A percentile compares a stretch with the other conserved stretches of the same genome.
Conservation (phyloP, 2,888 invertebrate genomes). For the Scelioninae gen. 2 region DNA sequence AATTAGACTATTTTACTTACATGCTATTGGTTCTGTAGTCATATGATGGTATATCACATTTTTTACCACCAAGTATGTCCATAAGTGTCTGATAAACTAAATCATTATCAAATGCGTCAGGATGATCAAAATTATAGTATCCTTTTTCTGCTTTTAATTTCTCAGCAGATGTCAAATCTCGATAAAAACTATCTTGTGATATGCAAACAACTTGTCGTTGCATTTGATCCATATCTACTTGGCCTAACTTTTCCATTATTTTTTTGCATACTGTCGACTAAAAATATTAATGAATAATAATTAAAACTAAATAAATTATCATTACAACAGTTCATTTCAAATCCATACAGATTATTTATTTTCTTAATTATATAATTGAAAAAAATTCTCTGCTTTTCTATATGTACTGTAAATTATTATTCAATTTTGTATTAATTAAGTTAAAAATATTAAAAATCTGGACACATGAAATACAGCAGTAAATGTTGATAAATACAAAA, state of each 20-base stretch:
- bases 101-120: constrained; percentile 96
- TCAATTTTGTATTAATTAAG: too few species aligned
- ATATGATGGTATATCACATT: constrained; percentile 93
- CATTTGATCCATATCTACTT: constrained; percentile 91
- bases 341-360: too few species aligned
- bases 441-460: too few species aligned
- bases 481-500: too few species aligned
- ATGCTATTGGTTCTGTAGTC: constrained; percentile 94
- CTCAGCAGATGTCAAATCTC: constrained; percentile 88
- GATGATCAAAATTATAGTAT: constrained; percentile 98
- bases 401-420: too few species aligned
- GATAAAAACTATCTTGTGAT: constrained; percentile 98
- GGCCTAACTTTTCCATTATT: constrained; percentile 97
- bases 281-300: constrained; percentile 55
- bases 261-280: constrained; percentile 99
- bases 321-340: neutral
- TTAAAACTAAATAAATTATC: neutral
- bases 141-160: constrained; percentile 90
- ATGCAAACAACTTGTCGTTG: constrained; percentile 95
- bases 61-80: constrained; percentile 89
- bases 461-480: too few species aligned
- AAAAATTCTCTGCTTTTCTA: too few species aligned
- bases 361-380: too few species aligned
- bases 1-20: constrained; percentile 76
- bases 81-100: constrained; percentile 87